Base-by-base conservation (phyloP, 2,113 vertebrate genomes). In the Alethe diademata region DNA sequence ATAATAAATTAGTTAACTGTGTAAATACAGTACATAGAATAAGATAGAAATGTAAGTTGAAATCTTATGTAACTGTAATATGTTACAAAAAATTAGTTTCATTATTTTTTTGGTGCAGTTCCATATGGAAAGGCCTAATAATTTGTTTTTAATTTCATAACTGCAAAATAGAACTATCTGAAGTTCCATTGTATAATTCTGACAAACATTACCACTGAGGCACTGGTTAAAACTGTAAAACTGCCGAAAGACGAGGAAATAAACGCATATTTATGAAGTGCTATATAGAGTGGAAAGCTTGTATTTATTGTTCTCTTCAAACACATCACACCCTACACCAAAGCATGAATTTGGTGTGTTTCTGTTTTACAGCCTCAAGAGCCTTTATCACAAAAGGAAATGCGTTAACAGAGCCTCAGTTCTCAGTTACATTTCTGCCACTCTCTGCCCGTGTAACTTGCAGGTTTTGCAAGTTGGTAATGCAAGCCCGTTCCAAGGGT, bases 1-100 rank as follows among this genome's bases (percentile, higher is more conserved):
- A 97, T 97, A 96, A 78, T 82, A 79, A 89, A 42, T 84, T 54
- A 96, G 75, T 93, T 90, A 90, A 94, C 67, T 72, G 24, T 97
- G 97, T 97, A 97, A 96, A 97, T 97, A 97, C 23, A 94, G 83
- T 84, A 93, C 67, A 38, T 65, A 62, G 43, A 50, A 26, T 91
- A 92, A 88, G 65, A 83, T 82, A 82, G 78, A 87, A 69, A 69
- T 92, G 57, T 95, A 91, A 93, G 50, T 74, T 90, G 71, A 88
- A 92, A 88, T 91, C 70, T 79, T 76, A 76, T 54, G 88, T 97
- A 96, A 93, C 74, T 96, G 65, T 92, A 93, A 92, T 89, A 91
- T 64, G 84, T 67, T 95, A 90, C 18, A 94, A 92, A 58, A 87
- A 82, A 76, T 86, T 42, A 36, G 31, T 79, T 93, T 56, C 38